Base-by-base conservation (phyloP, 2,797 vertebrate genomes). In the Lepus oiostolus region DNA sequence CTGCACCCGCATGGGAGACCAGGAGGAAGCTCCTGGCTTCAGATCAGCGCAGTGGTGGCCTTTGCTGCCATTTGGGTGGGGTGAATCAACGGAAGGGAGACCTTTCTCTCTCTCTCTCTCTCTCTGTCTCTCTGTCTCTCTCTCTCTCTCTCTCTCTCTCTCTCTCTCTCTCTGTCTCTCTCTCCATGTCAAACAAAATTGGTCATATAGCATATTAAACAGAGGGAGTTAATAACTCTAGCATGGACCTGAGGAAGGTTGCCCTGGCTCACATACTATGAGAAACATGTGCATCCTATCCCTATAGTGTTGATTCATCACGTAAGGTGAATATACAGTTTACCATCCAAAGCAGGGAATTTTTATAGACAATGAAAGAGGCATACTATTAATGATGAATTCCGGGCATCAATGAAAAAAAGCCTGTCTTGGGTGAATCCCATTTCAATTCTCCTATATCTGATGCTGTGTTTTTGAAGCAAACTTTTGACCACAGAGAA, bases 401-500 rank as follows among this genome's bases (percentile, higher is more conserved):
- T 38, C 81, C 71, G 38, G 32, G 28, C 13, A 82, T 80, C 76
- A 68, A 30, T 90, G 13, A 19, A 79, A 89, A 72, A 70, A 84
- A 58, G 5, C 32, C 26, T 87, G 4, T 71, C 54, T 24, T 62
- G 38, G 67, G 52, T 30, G 89, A 81, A 62, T 87, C 35, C 19
- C 42, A 81, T 52, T 5, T 10, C 16, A 86, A 42, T 84, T 84
- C 32, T 14, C n/a, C 52, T 67, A 91, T 91, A 26, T 71, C 13
- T 30, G 63, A 77, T 89, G 50, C 65, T 82, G 6, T 77, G 19
- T 93, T 91, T 71, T 65, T 52, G 91, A 72, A 87, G 60, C 8
- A 76, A 71, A 84, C 65, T 85, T 96, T 88, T 88, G 38, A 62
- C 80, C 65, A 32, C 21, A 71, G 1, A 47, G 42, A 47, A 47